Evolutionary conservation across 1,140 invertebrate species (phyloP).

Genomic region (Drosophila setifemur): DNA sequence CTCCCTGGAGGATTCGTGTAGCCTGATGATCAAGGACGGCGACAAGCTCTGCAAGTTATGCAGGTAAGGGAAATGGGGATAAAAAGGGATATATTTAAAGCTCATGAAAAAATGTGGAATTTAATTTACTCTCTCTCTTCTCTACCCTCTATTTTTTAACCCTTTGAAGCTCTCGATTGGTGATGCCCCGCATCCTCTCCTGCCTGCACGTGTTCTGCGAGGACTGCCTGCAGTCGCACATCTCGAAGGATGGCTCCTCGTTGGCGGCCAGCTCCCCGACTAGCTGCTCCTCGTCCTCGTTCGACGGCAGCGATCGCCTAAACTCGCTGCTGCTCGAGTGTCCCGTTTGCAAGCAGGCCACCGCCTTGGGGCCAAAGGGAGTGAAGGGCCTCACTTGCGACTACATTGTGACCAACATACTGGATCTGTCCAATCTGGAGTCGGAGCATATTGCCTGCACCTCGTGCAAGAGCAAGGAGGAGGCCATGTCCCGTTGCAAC

Average conservation of each 20-base stretch:
- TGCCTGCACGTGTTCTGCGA: constrained; percentile 97
- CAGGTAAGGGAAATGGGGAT: constrained; percentile 77
- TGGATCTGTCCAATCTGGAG: constrained; percentile 92
- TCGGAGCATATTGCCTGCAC: constrained; percentile 91
- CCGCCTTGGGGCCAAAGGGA: constrained; percentile 89
- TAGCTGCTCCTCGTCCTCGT: constrained; percentile 80
- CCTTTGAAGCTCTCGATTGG: constrained; percentile 84
- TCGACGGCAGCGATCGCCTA: constrained; percentile 61
- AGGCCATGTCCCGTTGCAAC: constrained; percentile 94
- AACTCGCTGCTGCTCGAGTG: constrained; percentile 83
- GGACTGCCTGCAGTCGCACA: constrained; percentile 91
- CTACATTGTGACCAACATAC: constrained; percentile 92
- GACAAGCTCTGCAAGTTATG: constrained; percentile 77
- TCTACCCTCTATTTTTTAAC: no score
- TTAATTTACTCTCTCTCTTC: no score
- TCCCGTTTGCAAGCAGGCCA: constrained; percentile 93
- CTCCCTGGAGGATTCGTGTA: constrained; percentile 72
- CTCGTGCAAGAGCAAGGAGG: constrained; percentile 94
- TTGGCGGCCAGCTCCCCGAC: constrained; percentile 56
- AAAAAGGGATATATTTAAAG: no score
- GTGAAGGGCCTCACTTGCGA: constrained; percentile 90
- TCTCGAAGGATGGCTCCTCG: constrained; percentile 84
- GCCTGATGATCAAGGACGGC: constrained; percentile 66
- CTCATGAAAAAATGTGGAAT: no score
- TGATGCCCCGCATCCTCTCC: constrained; percentile 91